A percentile compares a stretch with the other conserved stretches of the same genome.
phyloP scores from a whole-genome alignment of 2,888 invertebrate genomes.

The Oligia fasciuncula region DNA sequence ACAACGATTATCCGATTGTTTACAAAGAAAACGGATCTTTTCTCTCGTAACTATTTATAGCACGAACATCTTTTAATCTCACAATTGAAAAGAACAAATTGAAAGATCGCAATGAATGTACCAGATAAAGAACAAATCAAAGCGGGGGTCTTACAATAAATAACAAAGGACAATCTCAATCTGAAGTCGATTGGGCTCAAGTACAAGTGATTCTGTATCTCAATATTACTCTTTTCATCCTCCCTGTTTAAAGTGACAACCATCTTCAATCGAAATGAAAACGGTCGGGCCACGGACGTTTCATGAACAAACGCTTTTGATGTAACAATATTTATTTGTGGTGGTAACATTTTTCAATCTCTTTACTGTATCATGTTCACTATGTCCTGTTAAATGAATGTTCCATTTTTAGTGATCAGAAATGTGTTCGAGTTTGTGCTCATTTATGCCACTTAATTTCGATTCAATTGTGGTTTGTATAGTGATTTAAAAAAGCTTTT shows the following conservation, averaged over 20 bases:
- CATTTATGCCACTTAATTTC: not conserved
- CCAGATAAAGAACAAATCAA: constrained; percentile 57
- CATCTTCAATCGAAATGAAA: constrained; percentile 35
- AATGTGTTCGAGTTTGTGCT: not conserved
- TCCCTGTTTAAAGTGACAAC: constrained; percentile 51
- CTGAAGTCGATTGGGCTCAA: constrained; percentile 59
- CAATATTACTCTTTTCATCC: constrained; percentile 53
- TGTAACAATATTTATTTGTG: constrained; percentile 17
- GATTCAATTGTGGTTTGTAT: constrained; percentile 1
- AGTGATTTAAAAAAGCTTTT: not conserved
- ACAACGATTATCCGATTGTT: constrained; percentile 12
- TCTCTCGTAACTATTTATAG: constrained; percentile 38
- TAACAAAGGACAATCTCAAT: constrained; percentile 63
- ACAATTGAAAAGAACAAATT: constrained; percentile 53
- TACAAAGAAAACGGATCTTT: constrained; percentile 28
- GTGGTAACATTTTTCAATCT: constrained; percentile 29
- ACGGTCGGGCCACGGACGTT: constrained; percentile 15
- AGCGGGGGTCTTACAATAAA: constrained; percentile 52
- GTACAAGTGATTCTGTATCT: constrained; percentile 61
- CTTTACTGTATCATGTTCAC: not conserved
- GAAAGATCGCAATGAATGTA: constrained; percentile 50
- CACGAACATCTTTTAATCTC: constrained; percentile 37
- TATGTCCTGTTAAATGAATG: not conserved
- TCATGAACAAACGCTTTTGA: constrained; percentile 36
- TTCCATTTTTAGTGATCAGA: not conserved